Conservation (phyloP, 2,888 invertebrate species). For the Choreutis nemorana region DNA sequence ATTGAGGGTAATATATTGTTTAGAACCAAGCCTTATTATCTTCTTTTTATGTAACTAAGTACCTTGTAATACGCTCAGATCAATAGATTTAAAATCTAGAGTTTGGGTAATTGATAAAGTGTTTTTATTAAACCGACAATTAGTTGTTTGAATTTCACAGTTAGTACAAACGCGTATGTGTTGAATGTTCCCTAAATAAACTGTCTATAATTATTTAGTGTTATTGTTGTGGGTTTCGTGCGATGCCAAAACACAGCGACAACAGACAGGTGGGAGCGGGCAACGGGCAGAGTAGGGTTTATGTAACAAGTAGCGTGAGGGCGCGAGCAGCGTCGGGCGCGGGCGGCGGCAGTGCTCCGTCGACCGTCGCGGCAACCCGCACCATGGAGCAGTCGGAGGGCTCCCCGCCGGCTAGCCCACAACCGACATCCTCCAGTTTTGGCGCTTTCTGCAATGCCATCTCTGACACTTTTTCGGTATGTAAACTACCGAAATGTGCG, state of each 20-base stretch:
- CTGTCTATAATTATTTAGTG: slow-evolving; percentile 58
- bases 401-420: slow-evolving; percentile 29
- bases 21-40: too few species aligned
- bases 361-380: slow-evolving; percentile 28
- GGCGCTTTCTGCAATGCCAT: slow-evolving; percentile 62
- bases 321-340: slow-evolving; percentile 23
- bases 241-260: slow-evolving; percentile 56
- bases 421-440: slow-evolving; percentile 44
- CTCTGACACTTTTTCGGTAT: slow-evolving; percentile 60
- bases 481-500: too few species aligned
- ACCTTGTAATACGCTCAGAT: too few species aligned
- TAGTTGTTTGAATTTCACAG: neutral
- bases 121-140: too few species aligned
- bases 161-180: slow-evolving; percentile 16
- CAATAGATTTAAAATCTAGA: too few species aligned
- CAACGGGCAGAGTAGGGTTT: slow-evolving; percentile 35
- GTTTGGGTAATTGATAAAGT: too few species aligned
- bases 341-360: slow-evolving; percentile 43
- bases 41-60: too few species aligned
- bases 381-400: slow-evolving; percentile 43
- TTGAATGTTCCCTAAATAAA: slow-evolving; percentile 43
- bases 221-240: slow-evolving; percentile 55
- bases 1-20: too few species aligned
- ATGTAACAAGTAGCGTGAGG: slow-evolving; percentile 48
- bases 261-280: slow-evolving; percentile 58